Percentiles rank a stretch among this genome's conserved stretches.
These are phyloP conservation scores for Jaculus jaculus DNA, from an alignment of 2,113 vertebrate species.

Conservation along the genomic window DNA sequence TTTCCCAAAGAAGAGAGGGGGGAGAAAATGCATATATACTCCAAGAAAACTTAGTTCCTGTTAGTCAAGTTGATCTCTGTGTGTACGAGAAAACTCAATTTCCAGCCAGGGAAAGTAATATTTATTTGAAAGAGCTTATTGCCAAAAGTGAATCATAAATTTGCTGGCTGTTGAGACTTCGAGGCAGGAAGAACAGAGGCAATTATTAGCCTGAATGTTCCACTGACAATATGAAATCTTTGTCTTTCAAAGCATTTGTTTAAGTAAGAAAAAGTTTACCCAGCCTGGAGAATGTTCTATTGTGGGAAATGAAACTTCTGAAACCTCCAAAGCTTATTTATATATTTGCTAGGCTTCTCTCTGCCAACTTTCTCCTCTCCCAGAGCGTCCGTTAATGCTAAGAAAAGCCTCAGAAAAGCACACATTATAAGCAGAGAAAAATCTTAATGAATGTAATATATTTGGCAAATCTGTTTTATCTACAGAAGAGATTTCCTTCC, in stretches of 20 bases:
- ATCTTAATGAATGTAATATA: conserved; percentile 72
- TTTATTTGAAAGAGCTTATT: conserved; percentile 78
- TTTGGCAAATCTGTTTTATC: conserved; percentile 76
- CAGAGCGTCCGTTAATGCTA: conserved; percentile 78
- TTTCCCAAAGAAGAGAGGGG: not conserved
- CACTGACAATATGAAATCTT: conserved; percentile 70
- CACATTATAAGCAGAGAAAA: conserved; percentile 73
- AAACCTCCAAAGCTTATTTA: conserved; percentile 77
- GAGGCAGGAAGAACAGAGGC: conserved; percentile 69
- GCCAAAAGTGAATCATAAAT: conserved; percentile 76
- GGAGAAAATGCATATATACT: not conserved
- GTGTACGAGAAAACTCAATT: conserved; percentile 69
- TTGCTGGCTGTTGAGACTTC: conserved; percentile 72
- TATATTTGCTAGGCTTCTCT: conserved; percentile 71
- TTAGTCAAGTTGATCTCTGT: conserved; percentile 51
- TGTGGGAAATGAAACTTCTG: conserved; percentile 74
- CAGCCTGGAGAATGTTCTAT: conserved; percentile 59
- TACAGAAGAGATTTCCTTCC: conserved; percentile 60
- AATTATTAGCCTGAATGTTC: conserved; percentile 70
- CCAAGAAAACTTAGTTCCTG: conserved; percentile 56
- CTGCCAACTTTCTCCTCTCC: conserved; percentile 77
- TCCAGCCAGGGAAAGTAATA: conserved; percentile 69
- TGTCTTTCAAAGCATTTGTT: conserved; percentile 77
- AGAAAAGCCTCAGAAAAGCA: conserved; percentile 76
- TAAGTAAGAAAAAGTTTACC: conserved; percentile 76